Base-by-base conservation (phyloP, 1,140 invertebrate genomes). In the Charaxes varanes region DNA sequence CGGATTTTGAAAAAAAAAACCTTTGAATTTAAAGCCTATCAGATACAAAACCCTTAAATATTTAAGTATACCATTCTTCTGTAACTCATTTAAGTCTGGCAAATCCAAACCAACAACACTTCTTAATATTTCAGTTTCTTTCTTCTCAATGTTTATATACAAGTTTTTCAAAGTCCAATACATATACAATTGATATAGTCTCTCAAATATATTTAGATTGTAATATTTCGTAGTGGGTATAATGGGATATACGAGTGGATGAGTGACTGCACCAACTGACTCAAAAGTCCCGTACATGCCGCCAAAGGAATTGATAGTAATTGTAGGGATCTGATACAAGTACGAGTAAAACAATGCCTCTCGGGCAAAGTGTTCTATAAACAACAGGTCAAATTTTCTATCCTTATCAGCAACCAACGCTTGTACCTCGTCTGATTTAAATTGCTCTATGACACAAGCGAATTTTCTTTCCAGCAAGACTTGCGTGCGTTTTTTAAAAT, bases 231-330 rank as follows among this genome's bases (percentile, higher is more conserved):
- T 11, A 71, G 41, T 2, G 66, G n/a, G 10, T n/a, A n/a, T n/a
- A n/a, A 69, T 53, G 0, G 85, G 84, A 41, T 81, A 63, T n/a
- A 81, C 48, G 5, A 84, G 37, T 0, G 78, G 69, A 37, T 85
- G 73, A 2, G 60, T 41, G 3, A 73, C 64, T 47, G 72, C 77
- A 7, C 85, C 86, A 2, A 74, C 41, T 0, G 40, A 27, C 11
- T 60, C 34, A 10, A 41, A 54, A 4, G 40, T 47, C 4, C 46
- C 32, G 1, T 30, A 4, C 1, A 40, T 34, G 6, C 43, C 40
- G n/a, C 50, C 44, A 6, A 63, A 53, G 0, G 79, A 69, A 10
- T 60, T 68, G 1, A 84, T 24, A 8, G 52, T 45, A 10, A 85
- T 70, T 0, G 78, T 33, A 7, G 73, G 78, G 14, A 52, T 68